Evolutionary conservation across 2,113 vertebrate genomes (phyloP), one percentile per base, ranked within the genome.

Genomic region (Tupaia chinensis): DNA sequence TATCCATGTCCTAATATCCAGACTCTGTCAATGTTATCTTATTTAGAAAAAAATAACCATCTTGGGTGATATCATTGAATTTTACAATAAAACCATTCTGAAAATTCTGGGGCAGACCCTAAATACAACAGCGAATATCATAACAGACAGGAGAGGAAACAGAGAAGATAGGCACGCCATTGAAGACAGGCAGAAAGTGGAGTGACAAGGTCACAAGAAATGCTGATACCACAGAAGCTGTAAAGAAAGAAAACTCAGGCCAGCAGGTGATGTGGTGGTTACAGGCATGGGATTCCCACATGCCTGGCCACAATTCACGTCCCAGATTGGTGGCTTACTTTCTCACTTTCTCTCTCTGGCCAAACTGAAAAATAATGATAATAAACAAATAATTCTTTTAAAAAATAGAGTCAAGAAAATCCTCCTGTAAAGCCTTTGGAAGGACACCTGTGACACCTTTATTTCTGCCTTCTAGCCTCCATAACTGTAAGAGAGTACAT

Each of bases 401-500:
- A 44, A 44, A 44, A 44, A 44, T 44, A 44, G 19, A 34, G 16
- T 5, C 27, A 70, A 27, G 5, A n/a, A 5, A 44, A 32, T 16
- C 54, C 2, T 54, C 27, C 17, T 77, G 3, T 15, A 54, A 7
- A 69, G 4, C 0, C 22, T 87, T 32, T 23, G 14, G 7, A 54
- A 17, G 54, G 5, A 3, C n/a, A 74, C 22, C 7, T 87, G 9
- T 34, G 17, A 89, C 4, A 83, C 6, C 11, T 87, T 29, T 6
- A 56, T 34, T 89, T 89, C 34, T 90, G 72, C 89, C 15, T 17
- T 95, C 20, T 66, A 16, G 25, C 22, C 60, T 86, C 14, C 13
- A 80, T 11, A 83, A 44, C 7, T 13, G 9, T 17, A 7, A 93
- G 0, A 77, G 3, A 44, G 82, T 14, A 58, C 1, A 5, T 13